These are phyloP conservation scores for Protonibea diacanthus DNA, from an alignment of 2,797 vertebrate genomes.

Conservation along the genomic window DNA sequence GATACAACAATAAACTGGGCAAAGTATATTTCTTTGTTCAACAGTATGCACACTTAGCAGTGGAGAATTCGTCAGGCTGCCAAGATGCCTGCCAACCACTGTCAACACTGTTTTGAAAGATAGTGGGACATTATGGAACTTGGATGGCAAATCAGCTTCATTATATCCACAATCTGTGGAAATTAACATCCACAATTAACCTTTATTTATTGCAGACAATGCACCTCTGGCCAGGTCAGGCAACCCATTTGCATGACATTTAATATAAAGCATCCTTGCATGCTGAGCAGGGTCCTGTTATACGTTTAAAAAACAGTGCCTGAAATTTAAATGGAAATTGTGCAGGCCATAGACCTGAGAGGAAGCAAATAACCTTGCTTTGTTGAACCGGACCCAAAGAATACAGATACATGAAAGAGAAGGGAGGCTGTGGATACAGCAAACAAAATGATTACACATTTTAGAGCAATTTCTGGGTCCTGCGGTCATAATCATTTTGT, in stretches of 20 bases:
- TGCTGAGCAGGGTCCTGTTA: conserved; percentile 51
- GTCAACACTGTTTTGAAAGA: conserved; percentile 67
- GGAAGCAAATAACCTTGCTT: conserved; percentile 71
- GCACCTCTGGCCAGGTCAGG: conserved; percentile 81
- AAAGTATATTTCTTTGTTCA: conserved; percentile 1
- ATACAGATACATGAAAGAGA: conserved; percentile 75
- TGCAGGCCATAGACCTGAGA: conserved; percentile 38
- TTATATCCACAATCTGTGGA: conserved; percentile 75
- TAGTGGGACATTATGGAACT: conserved; percentile 66
- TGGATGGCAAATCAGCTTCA: conserved; percentile 72
- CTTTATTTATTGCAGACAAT: conserved; percentile 80
- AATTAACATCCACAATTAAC: conserved; percentile 85
- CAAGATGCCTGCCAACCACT: conserved; percentile 59
- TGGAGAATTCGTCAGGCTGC: conserved; percentile 44
- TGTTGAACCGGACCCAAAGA: conserved; percentile 74
- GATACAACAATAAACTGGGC: conserved; percentile 22
- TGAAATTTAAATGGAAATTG: conserved; percentile 80
- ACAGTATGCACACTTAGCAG: conserved; percentile 24
- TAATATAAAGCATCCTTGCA: conserved; percentile 70
- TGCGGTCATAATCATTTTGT: conserved; percentile 87
- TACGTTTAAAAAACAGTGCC: conserved; percentile 53
- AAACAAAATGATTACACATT: conserved; percentile 89
- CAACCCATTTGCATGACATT: conserved; percentile 79
- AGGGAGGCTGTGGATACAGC: conserved; percentile 75
- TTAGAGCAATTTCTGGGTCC: conserved; percentile 86